A percentile compares a stretch with the other conserved stretches of the same genome.
Conservation (phyloP, 2,888 invertebrate species). For the Drosophila mulleri region DNA sequence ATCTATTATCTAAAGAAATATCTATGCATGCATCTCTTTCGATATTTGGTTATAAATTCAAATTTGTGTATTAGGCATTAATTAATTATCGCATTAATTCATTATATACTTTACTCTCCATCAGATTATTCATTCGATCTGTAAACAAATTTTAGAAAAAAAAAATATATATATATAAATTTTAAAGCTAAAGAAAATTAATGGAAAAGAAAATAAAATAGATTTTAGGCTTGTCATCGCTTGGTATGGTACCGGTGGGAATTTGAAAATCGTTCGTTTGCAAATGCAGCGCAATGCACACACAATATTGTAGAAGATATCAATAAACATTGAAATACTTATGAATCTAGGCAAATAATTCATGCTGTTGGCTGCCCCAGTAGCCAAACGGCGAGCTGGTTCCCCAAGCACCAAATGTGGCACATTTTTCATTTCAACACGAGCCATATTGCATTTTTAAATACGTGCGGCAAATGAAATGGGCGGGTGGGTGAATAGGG, state of each 20-base stretch:
- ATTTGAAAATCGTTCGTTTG: conserved; percentile 2
- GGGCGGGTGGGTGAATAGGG: background rate
- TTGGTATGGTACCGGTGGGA: no score
- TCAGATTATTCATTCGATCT: no score
- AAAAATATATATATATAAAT: no score
- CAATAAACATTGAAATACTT: conserved; percentile 70
- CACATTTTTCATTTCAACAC: conserved; percentile 74
- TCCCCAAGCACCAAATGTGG: conserved; percentile 57
- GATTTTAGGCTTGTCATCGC: background rate
- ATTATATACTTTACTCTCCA: no score
- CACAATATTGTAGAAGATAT: conserved; percentile 19
- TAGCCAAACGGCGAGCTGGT: conserved; percentile 33
- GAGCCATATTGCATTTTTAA: conserved; percentile 76
- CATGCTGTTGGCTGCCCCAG: conserved; percentile 39
- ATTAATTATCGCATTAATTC: no score
- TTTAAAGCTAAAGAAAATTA: background rate
- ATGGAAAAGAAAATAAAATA: background rate
- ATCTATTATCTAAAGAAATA: no score
- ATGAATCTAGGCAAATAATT: conserved; percentile 62
- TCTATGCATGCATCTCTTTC: no score
- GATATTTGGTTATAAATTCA: no score
- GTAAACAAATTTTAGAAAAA: no score
- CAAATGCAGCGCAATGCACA: conserved; percentile 23
- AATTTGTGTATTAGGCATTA: no score
- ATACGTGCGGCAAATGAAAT: conserved; percentile 41